These are phyloP conservation scores for Macrotrachela quadricornifera DNA, from an alignment of 1,140 invertebrate genomes.

Conservation along the genomic window DNA sequence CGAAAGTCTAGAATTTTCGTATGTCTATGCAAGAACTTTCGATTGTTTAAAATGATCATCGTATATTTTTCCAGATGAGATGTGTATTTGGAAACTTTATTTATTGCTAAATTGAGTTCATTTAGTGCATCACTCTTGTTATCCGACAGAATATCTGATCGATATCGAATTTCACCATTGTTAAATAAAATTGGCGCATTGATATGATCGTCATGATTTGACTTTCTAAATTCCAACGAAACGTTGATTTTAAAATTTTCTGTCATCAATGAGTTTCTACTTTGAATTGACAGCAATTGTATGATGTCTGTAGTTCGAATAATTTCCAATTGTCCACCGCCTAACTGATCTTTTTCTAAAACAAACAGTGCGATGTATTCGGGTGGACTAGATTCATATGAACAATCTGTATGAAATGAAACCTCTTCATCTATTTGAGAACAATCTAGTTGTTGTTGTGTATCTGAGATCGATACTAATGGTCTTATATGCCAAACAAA, in stretches of 20 bases:
- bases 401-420: constrained; percentile 1
- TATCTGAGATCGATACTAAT: no score
- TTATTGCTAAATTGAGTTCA: no score
- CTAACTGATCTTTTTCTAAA: not conserved
- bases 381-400: not conserved
- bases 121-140: not conserved
- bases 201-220: not conserved
- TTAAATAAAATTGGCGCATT: not conserved
- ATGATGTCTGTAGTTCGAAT: not conserved
- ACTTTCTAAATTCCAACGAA: not conserved
- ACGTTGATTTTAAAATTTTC: not conserved
- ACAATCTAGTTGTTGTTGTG: no score
- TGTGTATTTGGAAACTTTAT: no score
- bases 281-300: not conserved
- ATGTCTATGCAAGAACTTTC: not conserved
- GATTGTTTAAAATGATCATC: constrained; percentile 1
- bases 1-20: constrained; percentile 3
- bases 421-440: constrained; percentile 1
- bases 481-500: no score
- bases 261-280: not conserved
- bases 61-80: not conserved
- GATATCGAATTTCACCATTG: not conserved
- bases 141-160: not conserved
- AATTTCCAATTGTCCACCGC: not conserved
- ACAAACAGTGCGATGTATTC: not conserved